Conservation (phyloP, 2,888 invertebrate species). For the Leucophenga maculata region DNA sequence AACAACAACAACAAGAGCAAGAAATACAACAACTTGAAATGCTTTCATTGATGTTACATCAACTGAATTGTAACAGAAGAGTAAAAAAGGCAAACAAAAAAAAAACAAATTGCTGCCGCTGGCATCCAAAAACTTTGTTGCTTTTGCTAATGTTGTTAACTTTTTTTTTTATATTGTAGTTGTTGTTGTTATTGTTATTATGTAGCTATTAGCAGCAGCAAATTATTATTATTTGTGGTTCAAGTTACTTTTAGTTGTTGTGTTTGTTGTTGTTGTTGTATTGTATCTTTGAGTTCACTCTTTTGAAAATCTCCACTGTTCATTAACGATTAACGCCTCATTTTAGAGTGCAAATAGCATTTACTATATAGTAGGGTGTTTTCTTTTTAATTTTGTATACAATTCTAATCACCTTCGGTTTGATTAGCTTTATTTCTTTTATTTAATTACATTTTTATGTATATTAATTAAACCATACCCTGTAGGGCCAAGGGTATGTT, state of each 20-base stretch:
- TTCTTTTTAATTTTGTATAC: too few relatives aligned
- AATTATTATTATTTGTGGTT: conserved; percentile 6
- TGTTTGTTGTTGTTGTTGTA: not conserved
- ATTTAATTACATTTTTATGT: too few relatives aligned
- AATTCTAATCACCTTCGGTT: too few relatives aligned
- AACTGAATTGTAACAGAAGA: conserved; percentile 11
- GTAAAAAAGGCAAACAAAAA: not conserved
- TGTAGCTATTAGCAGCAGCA: not conserved
- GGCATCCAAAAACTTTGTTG: not conserved
- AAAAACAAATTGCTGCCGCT: conserved; percentile 6
- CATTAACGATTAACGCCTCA: conserved; percentile 14
- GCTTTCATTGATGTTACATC: conserved; percentile 28
- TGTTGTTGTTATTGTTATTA: not conserved
- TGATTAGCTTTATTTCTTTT: too few relatives aligned
- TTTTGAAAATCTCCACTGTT: not conserved
- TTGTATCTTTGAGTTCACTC: not conserved
- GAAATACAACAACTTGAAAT: too few relatives aligned
- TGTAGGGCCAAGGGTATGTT: too few relatives aligned
- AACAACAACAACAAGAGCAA: conserved; percentile 21
- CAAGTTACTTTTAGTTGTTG: not conserved
- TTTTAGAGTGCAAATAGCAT: not conserved
- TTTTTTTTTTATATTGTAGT: too few relatives aligned
- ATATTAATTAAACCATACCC: too few relatives aligned
- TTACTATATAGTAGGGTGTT: too few relatives aligned
- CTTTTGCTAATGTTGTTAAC: not conserved